Percentiles rank a stretch among this genome's conserved stretches.
These are phyloP conservation scores for Sprattus sprattus DNA, from an alignment of 2,113 vertebrate genomes.

Conservation along the genomic window DNA sequence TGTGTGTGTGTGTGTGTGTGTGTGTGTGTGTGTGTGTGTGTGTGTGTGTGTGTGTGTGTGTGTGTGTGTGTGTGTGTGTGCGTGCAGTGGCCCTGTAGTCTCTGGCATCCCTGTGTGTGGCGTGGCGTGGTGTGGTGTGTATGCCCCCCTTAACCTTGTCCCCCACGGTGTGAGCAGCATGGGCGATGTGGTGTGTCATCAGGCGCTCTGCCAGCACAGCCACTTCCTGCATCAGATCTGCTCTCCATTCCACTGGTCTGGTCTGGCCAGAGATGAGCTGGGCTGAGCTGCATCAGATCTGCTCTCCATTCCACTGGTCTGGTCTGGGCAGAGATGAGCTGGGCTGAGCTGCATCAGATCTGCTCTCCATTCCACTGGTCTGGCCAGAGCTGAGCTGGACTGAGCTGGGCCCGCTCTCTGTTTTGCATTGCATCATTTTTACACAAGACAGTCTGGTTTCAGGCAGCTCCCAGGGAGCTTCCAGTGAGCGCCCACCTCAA, in stretches of 20 bases:
- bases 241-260: neutral
- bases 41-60: no score
- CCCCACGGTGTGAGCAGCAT: neutral
- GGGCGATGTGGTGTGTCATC: neutral
- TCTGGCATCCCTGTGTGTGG: neutral
- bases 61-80: neutral
- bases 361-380: neutral
- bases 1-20: no score
- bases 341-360: constrained; percentile 7
- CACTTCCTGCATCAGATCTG: constrained; percentile 22
- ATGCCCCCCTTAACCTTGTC: neutral
- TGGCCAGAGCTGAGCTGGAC: neutral
- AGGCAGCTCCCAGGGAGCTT: constrained; percentile 30
- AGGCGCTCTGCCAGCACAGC: neutral
- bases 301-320: neutral
- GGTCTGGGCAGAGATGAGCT: neutral
- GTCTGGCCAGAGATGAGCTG: neutral
- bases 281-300: constrained; percentile 11
- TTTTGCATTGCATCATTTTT: constrained; percentile 48
- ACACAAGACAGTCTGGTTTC: constrained; percentile 32
- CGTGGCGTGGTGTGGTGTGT: neutral
- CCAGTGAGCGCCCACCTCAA: neutral
- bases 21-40: no score
- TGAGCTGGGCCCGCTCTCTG: neutral
- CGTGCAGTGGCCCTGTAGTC: no score